These are phyloP conservation scores for Engystomops pustulosus DNA, from an alignment of 2,113 vertebrate genomes.

Conservation along the genomic window DNA sequence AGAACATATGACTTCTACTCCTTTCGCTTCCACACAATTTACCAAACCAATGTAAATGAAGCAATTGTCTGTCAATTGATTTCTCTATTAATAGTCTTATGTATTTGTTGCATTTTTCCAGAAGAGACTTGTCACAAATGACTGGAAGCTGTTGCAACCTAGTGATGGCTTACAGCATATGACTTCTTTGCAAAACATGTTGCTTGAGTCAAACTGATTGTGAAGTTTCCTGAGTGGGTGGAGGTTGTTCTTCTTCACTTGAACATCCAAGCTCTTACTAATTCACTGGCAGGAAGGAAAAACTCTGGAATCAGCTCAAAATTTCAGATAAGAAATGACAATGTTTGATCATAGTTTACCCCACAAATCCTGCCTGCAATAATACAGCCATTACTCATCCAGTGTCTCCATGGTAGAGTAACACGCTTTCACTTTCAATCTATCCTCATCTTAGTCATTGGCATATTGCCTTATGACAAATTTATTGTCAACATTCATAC, in stretches of 20 bases:
- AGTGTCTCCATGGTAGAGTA: neutral
- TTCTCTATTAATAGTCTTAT: neutral
- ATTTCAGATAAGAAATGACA: conserved; percentile 18
- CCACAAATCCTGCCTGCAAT: neutral
- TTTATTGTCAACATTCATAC: neutral
- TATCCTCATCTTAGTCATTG: neutral
- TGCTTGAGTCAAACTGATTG: neutral
- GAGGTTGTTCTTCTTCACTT: neutral
- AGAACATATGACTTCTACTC: neutral
- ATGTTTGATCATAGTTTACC: neutral
- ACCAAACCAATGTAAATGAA: neutral
- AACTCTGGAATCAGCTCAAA: conserved; percentile 19
- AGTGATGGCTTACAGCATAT: neutral
- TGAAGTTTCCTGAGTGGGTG: conserved; percentile 15
- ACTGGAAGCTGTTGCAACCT: neutral
- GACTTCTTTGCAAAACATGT: neutral
- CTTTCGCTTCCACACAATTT: neutral
- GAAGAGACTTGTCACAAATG: neutral
- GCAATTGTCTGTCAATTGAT: too few relatives aligned
- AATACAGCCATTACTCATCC: conserved; percentile 19
- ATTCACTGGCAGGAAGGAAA: conserved; percentile 10
- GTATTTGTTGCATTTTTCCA: too few relatives aligned
- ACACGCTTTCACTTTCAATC: conserved; percentile 8
- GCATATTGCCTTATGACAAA: neutral
- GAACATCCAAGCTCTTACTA: neutral